Evolutionary conservation across 1,140 invertebrate genomes (phyloP), one percentile per base, ranked within the genome.

Genomic region (Orchesella cincta): DNA sequence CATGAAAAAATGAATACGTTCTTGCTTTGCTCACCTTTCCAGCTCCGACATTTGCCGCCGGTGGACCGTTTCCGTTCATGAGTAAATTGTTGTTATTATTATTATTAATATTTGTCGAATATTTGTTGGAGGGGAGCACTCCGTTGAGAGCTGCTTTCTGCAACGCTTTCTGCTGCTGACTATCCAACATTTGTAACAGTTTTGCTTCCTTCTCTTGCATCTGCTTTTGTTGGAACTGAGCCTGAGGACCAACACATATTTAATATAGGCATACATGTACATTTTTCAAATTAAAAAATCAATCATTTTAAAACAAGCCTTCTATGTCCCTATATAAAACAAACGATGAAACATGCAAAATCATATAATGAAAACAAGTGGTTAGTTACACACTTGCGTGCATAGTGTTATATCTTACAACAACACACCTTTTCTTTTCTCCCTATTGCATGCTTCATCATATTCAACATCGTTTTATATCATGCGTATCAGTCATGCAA

Each of bases 151-250:
- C 86, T 20, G 91, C 89, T 39, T 90, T 88, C 81, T 91, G 90
- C 78, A 91, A 87, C 28, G 90, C 89, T 57, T 89, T 85, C 76
- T 91, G 90, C 84, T 92, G 91, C 83, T 91, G 90, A 74, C 88
- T 89, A 83, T 92, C 90, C 85, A 91, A 91, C 74, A 92, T 86
- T 77, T 90, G 88, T 64, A 91, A 85, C 39, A 92, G 87, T 85
- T 91, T 91, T 84, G 91, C 86, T 83, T 92, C 91, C 81, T 90
- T 90, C 84, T 92, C 91, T 83, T 90, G 89, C 80, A 92, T 86
- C 82, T 92, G 91, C 82, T 89, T 90, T 83, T 92, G 91, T 84
- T 92, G 91, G 84, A 91, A 92, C 33, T 90, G 88, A 35, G 91
- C 90, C 91, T 92, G 87, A 31, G 52, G 52, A 57, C 14, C 8